Percentiles rank a stretch among this genome's conserved stretches.
These are phyloP conservation scores for Tetramorium bicarinatum DNA, from an alignment of 2,888 invertebrate genomes.

Conservation along the genomic window DNA sequence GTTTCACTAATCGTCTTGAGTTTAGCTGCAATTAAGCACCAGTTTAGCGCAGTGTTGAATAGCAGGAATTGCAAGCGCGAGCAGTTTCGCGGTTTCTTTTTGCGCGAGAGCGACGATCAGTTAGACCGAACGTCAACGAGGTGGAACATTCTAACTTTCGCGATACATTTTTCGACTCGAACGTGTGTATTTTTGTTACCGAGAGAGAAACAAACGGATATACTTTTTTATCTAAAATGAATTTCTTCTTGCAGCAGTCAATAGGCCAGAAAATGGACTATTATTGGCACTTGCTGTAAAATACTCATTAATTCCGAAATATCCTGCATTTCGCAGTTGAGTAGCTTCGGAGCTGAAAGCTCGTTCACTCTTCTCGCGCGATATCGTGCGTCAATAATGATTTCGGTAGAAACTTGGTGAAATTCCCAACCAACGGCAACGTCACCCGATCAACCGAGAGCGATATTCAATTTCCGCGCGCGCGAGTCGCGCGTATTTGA, in stretches of 20 bases:
- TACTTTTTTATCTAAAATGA: neutral
- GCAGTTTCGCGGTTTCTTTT: constrained; percentile 38
- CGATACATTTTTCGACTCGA: neutral
- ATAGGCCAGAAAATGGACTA: neutral
- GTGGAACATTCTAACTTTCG: neutral
- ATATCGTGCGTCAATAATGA: constrained; percentile 30
- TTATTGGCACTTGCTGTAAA: neutral
- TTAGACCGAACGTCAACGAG: constrained; percentile 29
- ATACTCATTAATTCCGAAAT: constrained; percentile 5
- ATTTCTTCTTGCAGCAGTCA: neutral
- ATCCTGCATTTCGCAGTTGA: neutral
- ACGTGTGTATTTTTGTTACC: neutral
- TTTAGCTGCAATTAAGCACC: constrained; percentile 62
- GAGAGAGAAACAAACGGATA: neutral
- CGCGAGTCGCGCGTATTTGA: constrained; percentile 36
- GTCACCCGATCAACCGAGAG: constrained; percentile 32
- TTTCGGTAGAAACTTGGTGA: constrained; percentile 36
- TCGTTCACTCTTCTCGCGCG: neutral
- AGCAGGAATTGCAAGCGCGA: constrained; percentile 42
- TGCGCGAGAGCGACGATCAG: neutral
- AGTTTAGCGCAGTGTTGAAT: constrained; percentile 39
- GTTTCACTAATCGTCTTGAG: constrained; percentile 65
- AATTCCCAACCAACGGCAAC: constrained; percentile 21
- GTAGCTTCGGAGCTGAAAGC: neutral
- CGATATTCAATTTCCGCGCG: constrained; percentile 67